phyloP scores from a whole-genome alignment of 2,113 vertebrate genomes.

The Gallinago paraguaiae region DNA sequence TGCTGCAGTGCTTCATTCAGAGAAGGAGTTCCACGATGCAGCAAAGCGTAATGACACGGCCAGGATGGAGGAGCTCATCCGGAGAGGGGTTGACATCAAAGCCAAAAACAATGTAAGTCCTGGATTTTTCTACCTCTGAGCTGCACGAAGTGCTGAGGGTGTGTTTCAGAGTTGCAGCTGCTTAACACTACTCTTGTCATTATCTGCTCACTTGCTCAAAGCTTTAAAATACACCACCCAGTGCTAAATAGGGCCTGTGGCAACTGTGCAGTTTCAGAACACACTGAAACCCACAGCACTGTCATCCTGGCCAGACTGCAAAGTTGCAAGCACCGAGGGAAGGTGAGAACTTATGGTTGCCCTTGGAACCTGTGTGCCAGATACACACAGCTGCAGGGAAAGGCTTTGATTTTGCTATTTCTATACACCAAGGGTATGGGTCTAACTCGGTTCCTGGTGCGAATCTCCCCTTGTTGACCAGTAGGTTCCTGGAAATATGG shows the following conservation, averaged over 20 bases:
- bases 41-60: slow-evolving; percentile 76
- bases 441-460: not conserved
- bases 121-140: not conserved
- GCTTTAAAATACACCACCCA: not conserved
- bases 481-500: not conserved
- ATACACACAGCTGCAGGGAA: not conserved
- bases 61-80: slow-evolving; percentile 83
- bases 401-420: not conserved
- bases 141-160: not conserved
- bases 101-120: slow-evolving; percentile 84
- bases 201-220: not conserved
- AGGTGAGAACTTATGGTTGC: not conserved
- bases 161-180: not conserved
- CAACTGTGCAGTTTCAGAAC: not conserved
- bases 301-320: not conserved
- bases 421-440: not conserved
- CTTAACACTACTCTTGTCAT: rapidly evolving
- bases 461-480: not conserved
- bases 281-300: not conserved
- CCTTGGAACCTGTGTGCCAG: not conserved
- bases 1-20: slow-evolving; percentile 83
- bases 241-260: not conserved
- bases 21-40: slow-evolving; percentile 86
- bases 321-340: not conserved
- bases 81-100: slow-evolving; percentile 81